Evolutionary conservation across 2,113 vertebrate species (phyloP).

Genomic region (Hucho hucho): DNA sequence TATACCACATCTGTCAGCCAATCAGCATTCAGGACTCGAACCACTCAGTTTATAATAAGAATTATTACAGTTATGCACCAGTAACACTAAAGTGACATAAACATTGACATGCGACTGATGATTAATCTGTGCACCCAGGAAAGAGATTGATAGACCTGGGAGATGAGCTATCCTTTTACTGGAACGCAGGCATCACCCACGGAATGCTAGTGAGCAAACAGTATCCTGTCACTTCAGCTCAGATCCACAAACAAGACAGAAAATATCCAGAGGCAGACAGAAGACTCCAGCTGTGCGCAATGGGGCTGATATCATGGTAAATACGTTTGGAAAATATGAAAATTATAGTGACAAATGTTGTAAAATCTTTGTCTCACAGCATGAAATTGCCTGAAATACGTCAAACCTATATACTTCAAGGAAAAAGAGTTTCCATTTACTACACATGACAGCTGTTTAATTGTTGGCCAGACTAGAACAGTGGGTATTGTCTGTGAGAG

Average conservation of each 20-base stretch:
- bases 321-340: too few relatives aligned
- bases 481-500: background rate
- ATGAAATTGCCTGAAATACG: background rate
- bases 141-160: background rate
- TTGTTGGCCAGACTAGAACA: slow-evolving; percentile 13
- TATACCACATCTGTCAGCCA: too few relatives aligned
- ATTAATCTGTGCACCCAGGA: slow-evolving; percentile 10
- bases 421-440: background rate
- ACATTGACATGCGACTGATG: background rate
- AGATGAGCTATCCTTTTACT: slow-evolving; percentile 3
- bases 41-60: too few relatives aligned
- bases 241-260: background rate
- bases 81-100: background rate
- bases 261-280: background rate
- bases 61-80: background rate
- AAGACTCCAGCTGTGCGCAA: background rate
- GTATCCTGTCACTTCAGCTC: background rate
- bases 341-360: background rate
- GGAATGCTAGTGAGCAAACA: background rate
- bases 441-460: slow-evolving; percentile 11
- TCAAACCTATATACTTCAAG: background rate
- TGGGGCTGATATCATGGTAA: background rate
- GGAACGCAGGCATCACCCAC: background rate
- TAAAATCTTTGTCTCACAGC: background rate
- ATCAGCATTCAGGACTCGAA: too few relatives aligned